Evolutionary conservation across 2,888 invertebrate species (phyloP), one percentile per base, ranked within the genome.

Genomic region (Drosophila yooni): DNA sequence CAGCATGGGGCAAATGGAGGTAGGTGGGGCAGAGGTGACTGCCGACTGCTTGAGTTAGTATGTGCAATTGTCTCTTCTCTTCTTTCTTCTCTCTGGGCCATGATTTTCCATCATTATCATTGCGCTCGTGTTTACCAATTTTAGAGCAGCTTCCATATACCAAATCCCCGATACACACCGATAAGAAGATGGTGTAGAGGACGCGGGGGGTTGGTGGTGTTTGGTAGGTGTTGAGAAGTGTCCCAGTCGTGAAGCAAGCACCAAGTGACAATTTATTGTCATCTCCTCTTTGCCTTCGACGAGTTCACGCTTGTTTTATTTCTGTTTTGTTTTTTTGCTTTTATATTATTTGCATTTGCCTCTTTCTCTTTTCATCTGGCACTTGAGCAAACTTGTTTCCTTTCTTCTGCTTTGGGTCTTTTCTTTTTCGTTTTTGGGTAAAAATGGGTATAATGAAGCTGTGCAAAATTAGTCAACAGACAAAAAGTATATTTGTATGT

Each of bases 41-140:
- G 68, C 43, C 66, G n/a, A 38, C 29, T 83, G 74, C 79, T 36
- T 53, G n/a, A 40, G 56, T 56, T n/a, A 36, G 56, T 80, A 85
- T 86, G 83, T 85, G 85, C 89, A 89, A 84, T 89, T 88, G 81
- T 89, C 13, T 38, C 27, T 56, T 27, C 27, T 38, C 67, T 84
- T 25, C 46, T 21, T 21, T 46, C 8, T 29, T 43, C 66, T 81
- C 56, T 46, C 72, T 33, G 57, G 77, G 78, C 79, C 82, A 82
- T 88, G 90, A 88, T 90, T 89, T 83, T 79, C 85, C 83, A 89
- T 90, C 88, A 85, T 89, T 85, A 90, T 89, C 82, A 79, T 85
- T 78, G 79, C 74, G 79, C 63, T 88, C 79, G 82, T 88, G 87
- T 83, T 86, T 89, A 88, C 83, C 81, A 78, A 84, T 87, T 89